phyloP scores from a whole-genome alignment of 2,797 vertebrate species.

The Corythornis leucogaster region DNA sequence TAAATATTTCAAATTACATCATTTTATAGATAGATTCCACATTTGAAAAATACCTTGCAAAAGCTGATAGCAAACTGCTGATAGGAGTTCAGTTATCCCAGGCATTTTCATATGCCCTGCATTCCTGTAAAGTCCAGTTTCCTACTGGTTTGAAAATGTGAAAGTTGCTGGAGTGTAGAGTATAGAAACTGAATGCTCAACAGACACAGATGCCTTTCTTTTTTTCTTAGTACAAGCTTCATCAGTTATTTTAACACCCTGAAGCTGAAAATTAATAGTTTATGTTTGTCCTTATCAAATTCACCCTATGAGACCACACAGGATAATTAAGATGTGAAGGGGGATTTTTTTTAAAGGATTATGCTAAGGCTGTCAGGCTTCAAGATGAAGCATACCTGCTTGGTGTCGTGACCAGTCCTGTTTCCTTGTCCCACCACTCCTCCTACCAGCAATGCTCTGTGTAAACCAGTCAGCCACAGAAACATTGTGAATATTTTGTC shows the following conservation, averaged over 20 bases:
- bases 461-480: neutral
- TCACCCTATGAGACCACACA: neutral
- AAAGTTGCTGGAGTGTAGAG: neutral
- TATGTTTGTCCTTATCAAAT: neutral
- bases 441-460: neutral
- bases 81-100: neutral
- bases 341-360: neutral
- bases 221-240: neutral
- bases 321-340: conserved; percentile 19
- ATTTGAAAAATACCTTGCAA: neutral
- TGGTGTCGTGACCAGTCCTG: neutral
- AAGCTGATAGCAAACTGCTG: neutral
- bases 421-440: neutral
- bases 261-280: conserved; percentile 14
- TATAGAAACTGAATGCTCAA: neutral
- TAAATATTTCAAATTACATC: neutral
- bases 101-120: neutral
- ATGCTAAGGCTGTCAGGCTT: neutral
- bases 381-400: conserved; percentile 1
- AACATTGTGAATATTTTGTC: neutral
- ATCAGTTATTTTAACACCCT: conserved; percentile 14
- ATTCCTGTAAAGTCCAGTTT: neutral
- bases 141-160: neutral
- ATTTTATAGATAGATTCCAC: neutral
- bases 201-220: neutral